Conservation (phyloP, 2,797 vertebrate species). For the Sitta carolinensis region DNA sequence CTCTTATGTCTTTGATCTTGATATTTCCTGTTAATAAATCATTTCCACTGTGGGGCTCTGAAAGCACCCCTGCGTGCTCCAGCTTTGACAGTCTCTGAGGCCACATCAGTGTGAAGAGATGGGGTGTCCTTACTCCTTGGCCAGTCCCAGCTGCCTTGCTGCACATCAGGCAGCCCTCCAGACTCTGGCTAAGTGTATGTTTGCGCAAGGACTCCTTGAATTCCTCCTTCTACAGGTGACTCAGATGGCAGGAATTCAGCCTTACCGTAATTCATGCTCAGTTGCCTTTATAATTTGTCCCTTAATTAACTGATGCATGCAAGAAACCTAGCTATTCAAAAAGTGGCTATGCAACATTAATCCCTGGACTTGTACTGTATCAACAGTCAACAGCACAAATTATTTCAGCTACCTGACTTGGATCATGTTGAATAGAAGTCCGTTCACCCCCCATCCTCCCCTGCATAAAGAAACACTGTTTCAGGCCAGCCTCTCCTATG, state of each 20-base stretch:
- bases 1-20: neutral
- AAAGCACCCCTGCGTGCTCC: neutral
- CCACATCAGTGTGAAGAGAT: neutral
- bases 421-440: neutral
- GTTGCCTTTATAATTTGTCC: slow-evolving; percentile 30
- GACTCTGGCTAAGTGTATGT: neutral
- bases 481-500: neutral
- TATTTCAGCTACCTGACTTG: slow-evolving; percentile 1
- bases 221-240: neutral
- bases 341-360: slow-evolving; percentile 15
- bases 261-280: slow-evolving; percentile 12
- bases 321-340: slow-evolving; percentile 24
- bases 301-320: slow-evolving; percentile 14
- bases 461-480: neutral
- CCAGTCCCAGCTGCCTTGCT: neutral
- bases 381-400: slow-evolving; percentile 21
- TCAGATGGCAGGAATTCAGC: slow-evolving; percentile 23
- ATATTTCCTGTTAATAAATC: neutral
- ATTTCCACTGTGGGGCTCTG: rapidly evolving
- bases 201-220: neutral
- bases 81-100: neutral
- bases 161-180: neutral
- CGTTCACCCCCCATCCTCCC: too few relatives aligned
- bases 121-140: neutral
- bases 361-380: neutral